These are phyloP conservation scores for Amia ocellicauda DNA, from an alignment of 2,113 vertebrate genomes.

Conservation along the genomic window DNA sequence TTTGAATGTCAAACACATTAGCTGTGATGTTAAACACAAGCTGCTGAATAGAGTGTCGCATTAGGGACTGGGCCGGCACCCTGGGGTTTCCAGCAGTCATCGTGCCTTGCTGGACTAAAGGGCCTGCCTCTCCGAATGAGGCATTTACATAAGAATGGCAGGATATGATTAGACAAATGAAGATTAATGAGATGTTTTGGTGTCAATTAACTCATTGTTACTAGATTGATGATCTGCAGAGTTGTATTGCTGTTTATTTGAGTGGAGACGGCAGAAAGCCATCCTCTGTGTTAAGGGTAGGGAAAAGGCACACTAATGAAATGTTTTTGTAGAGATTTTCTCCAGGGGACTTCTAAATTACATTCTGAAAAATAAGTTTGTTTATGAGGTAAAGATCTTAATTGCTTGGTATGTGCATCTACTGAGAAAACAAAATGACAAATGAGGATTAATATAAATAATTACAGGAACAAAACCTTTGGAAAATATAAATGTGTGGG, in stretches of 20 bases:
- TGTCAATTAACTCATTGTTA: conserved; percentile 66
- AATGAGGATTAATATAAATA: too few species aligned
- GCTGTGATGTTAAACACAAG: conserved; percentile 51
- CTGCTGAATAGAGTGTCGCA: conserved; percentile 50
- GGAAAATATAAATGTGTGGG: too few species aligned
- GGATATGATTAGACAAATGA: conserved; percentile 73
- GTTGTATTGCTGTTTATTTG: conserved; percentile 56
- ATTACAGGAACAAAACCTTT: not conserved
- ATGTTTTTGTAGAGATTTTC: too few species aligned
- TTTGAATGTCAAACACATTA: conserved; percentile 52
- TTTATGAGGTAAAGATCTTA: too few species aligned
- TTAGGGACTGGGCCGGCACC: conserved; percentile 40
- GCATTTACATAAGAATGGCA: conserved; percentile 74
- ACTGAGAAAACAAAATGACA: too few species aligned
- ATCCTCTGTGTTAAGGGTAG: too few species aligned
- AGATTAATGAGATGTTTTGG: conserved; percentile 67
- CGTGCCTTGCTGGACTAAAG: conserved; percentile 40
- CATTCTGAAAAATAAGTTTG: too few species aligned
- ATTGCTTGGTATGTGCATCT: too few species aligned
- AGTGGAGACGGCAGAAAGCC: conserved; percentile 18
- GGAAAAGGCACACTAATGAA: too few species aligned
- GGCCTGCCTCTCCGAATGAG: conserved; percentile 43
- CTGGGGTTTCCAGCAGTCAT: conserved; percentile 43
- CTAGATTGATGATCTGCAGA: conserved; percentile 56
- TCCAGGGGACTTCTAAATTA: too few species aligned